Evolutionary conservation across 2,113 vertebrate species (phyloP).

Genomic region (Halichoeres trimaculatus): DNA sequence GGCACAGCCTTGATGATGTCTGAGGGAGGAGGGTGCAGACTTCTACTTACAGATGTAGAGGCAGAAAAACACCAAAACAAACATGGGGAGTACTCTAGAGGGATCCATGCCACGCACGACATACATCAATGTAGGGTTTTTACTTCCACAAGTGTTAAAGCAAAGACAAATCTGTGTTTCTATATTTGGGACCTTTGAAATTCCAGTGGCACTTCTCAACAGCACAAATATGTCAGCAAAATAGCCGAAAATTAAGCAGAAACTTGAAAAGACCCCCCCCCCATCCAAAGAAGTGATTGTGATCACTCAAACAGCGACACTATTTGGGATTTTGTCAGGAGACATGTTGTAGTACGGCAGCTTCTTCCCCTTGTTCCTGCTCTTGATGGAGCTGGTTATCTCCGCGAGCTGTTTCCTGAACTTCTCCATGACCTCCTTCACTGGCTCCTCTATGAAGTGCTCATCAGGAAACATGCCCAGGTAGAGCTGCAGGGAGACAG

Average conservation of each 20-base stretch:
- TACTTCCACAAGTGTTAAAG: no score
- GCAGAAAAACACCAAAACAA: no score
- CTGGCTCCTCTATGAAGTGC: constrained; percentile 91
- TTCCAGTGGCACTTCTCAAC: not conserved
- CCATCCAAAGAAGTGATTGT: not conserved
- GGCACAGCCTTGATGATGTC: no score
- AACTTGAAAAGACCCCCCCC: not conserved
- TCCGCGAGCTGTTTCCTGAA: constrained; percentile 88
- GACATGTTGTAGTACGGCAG: constrained; percentile 95
- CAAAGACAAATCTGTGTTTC: no score
- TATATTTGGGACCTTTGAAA: no score
- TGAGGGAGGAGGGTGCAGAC: no score
- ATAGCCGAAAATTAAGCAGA: not conserved
- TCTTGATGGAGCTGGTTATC: constrained; percentile 83
- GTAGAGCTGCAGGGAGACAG: constrained; percentile 81
- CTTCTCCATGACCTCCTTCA: constrained; percentile 88
- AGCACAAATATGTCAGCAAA: not conserved
- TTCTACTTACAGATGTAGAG: no score
- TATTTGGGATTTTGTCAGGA: constrained; percentile 94
- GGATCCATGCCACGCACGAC: no score
- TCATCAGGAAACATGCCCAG: constrained; percentile 95
- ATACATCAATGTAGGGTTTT: no score
- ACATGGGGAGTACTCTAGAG: no score
- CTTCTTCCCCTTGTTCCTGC: constrained; percentile 92
- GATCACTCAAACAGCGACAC: constrained; percentile 90